A percentile compares a stretch with the other conserved stretches of the same genome.
Evolutionary conservation across 1,140 invertebrate genomes (phyloP).

Genomic region (Limonius californicus): DNA sequence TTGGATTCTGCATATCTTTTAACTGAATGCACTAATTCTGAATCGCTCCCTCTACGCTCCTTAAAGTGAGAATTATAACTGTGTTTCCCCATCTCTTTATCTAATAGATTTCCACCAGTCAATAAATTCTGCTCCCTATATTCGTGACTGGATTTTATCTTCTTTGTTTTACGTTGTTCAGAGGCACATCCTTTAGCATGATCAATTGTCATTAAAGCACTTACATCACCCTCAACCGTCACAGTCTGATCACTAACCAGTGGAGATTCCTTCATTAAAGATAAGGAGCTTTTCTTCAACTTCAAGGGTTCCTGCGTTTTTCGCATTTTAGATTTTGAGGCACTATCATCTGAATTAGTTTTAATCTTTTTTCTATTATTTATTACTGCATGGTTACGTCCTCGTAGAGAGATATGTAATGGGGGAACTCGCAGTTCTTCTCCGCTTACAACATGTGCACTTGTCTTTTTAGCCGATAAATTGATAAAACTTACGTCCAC

Average conservation of each 20-base stretch:
- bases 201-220: constrained; percentile 7
- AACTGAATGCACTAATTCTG: constrained; percentile 42
- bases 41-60: constrained; percentile 52
- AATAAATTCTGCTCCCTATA: constrained; percentile 45
- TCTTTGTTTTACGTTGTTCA: constrained; percentile 41
- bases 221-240: not conserved
- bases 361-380: constrained; percentile 65
- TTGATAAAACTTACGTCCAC: constrained; percentile 73
- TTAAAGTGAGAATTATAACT: constrained; percentile 39
- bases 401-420: constrained; percentile 81
- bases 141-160: constrained; percentile 48
- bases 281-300: constrained; percentile 26
- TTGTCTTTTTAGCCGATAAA: constrained; percentile 49
- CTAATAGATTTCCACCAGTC: constrained; percentile 40
- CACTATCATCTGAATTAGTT: constrained; percentile 37
- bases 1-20: constrained; percentile 49
- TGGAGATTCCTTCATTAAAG: not conserved
- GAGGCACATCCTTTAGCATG: constrained; percentile 13
- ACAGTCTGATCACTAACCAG: not conserved
- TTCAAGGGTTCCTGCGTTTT: constrained; percentile 49
- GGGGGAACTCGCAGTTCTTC: constrained; percentile 81
- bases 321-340: constrained; percentile 37
- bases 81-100: constrained; percentile 17
- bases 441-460: constrained; percentile 47
- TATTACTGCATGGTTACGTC: constrained; percentile 82